Percentiles rank a stretch among this genome's conserved stretches.
These are phyloP conservation scores for Myotis vivesi DNA, from an alignment of 2,797 vertebrate genomes.

Conservation along the genomic window DNA sequence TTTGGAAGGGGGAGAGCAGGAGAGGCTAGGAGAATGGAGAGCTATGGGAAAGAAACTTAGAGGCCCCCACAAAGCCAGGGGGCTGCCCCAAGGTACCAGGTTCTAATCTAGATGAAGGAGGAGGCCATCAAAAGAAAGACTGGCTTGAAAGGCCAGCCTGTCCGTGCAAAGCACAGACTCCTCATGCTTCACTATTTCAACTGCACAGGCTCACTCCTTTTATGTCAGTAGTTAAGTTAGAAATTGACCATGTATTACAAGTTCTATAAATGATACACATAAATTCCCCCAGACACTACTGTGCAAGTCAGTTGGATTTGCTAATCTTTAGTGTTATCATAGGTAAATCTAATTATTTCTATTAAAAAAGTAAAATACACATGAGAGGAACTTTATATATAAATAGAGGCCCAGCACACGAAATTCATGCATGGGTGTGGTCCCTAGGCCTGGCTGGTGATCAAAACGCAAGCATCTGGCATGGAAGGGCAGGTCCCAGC, in stretches of 20 bases:
- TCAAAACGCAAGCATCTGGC: too few relatives aligned
- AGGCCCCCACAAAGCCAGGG: not conserved
- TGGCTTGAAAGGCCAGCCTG: not conserved
- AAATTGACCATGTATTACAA: not conserved
- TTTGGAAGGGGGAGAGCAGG: not conserved
- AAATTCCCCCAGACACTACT: not conserved
- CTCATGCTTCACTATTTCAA: not conserved
- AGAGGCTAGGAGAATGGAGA: not conserved
- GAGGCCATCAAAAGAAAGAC: not conserved
- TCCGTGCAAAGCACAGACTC: not conserved
- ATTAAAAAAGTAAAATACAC: not conserved
- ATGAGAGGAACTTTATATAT: not conserved
- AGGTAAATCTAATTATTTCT: slow-evolving; percentile 9
- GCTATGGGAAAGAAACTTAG: not conserved
- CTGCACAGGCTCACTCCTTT: not conserved
- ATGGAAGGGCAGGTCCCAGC: too few relatives aligned
- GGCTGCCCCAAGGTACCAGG: slow-evolving; percentile 31
- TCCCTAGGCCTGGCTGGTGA: too few relatives aligned
- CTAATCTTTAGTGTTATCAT: not conserved
- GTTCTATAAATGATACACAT: not conserved
- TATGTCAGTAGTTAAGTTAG: not conserved
- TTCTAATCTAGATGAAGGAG: not conserved
- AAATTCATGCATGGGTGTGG: too few relatives aligned
- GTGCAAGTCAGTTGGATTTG: not conserved
- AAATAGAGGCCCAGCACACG: not conserved